These are phyloP conservation scores for Portevinia maculata DNA, from an alignment of 2,888 invertebrate genomes.

Conservation along the genomic window DNA sequence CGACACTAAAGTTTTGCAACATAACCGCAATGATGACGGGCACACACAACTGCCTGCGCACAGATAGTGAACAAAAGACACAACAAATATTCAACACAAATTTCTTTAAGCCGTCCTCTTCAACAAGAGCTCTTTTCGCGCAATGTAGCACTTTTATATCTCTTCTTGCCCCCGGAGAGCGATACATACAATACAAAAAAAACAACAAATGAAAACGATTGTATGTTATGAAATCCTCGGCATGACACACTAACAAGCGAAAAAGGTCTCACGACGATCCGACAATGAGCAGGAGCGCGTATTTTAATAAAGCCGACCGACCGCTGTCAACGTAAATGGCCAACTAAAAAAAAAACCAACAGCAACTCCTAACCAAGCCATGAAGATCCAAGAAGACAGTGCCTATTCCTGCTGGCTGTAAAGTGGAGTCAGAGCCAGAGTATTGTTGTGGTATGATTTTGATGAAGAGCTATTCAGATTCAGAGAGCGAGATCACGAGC, in stretches of 20 bases:
- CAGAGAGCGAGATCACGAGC: conserved; percentile 46
- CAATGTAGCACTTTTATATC: conserved; percentile 67
- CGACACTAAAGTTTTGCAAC: conserved; percentile 64
- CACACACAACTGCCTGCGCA: conserved; percentile 43
- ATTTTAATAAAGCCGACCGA: conserved; percentile 60
- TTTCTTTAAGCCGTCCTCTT: conserved; percentile 59
- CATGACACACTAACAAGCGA: conserved; percentile 63
- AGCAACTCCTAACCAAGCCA: conserved; percentile 63
- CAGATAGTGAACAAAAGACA: neutral
- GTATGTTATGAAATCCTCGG: conserved; percentile 62
- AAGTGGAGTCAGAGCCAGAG: neutral
- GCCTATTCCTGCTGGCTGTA: neutral
- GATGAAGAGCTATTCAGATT: conserved; percentile 10
- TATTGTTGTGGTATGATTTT: neutral
- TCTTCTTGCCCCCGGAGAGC: conserved; percentile 49
- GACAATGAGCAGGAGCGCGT: conserved; percentile 24
- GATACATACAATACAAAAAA: conserved; percentile 28
- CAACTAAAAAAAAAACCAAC: conserved; percentile 69
- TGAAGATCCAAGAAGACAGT: conserved; percentile 33
- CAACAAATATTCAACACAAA: conserved; percentile 50
- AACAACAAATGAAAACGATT: conserved; percentile 60
- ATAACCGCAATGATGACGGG: conserved; percentile 62
- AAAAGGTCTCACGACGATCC: conserved; percentile 47
- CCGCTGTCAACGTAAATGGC: conserved; percentile 70
- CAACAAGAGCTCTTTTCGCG: conserved; percentile 65